Evolutionary conservation across 2,888 invertebrate genomes (phyloP), one percentile per base, ranked within the genome.

Genomic region (Athetis lepigone): DNA sequence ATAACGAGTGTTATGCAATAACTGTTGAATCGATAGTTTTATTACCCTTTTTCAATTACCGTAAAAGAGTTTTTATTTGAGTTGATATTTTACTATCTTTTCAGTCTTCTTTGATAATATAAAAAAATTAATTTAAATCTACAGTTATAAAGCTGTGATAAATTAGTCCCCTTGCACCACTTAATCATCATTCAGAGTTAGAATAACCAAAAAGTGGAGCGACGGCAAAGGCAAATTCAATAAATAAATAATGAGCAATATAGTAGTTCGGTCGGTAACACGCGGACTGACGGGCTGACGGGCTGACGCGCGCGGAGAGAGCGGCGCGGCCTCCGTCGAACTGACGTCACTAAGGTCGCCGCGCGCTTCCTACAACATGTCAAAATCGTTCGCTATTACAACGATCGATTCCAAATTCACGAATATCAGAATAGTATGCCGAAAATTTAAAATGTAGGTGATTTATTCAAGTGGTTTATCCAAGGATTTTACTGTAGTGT

Each of bases 331-430:
- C 89, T 88, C 88, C 77, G 66, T 42, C 61, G 49, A 39, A 39
- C 82, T 89, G 91, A 90, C 92, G 91, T 90, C 92, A 91, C 87
- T 78, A 85, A 91, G 91, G 92, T 90, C 91, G 88, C 80, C 54
- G 63, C 61, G 66, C 85, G 87, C 89, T 92, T 91, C 90, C 91
- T 90, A 88, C 85, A 55, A 70, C 62, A 81, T 83, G 83, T 83
- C 83, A 85, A 84, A 85, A 83, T 82, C 80, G 61, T 62, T 74
- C 75, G 71, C 70, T 75, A 64, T 70, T 45, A 36, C 62, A 61
- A 68, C 70, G 56, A 64, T 75, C 55, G 60, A 65, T 75, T 66
- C 56, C 56, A 61, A 68, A 70, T 64, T 45, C 16, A 46, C 61
- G 18, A 59, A 27, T 37, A 33, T 33, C 19, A 47, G 51, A 42